Evolutionary conservation across 2,797 vertebrate species (phyloP).

Genomic region (Menidia menidia): DNA sequence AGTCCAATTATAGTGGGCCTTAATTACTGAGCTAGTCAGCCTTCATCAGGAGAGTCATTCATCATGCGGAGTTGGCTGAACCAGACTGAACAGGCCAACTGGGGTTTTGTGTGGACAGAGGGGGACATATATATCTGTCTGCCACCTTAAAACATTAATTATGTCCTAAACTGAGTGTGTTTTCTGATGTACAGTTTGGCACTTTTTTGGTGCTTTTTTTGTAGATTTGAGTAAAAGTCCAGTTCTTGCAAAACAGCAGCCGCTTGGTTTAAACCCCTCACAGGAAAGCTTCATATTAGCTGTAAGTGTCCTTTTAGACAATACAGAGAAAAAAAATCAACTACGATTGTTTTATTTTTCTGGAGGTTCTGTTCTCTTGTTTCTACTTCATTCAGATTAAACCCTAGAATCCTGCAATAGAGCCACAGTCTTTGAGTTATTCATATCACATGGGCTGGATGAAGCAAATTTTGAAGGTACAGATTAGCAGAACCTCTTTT

Average conservation of each 20-base stretch:
- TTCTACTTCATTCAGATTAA: background rate
- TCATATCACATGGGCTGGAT: background rate
- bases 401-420: background rate
- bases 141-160: background rate
- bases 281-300: background rate
- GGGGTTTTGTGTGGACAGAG: conserved; percentile 23
- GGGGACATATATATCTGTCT: conserved; percentile 19
- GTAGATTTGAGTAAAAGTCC: background rate
- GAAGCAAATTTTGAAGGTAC: background rate
- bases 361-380: background rate
- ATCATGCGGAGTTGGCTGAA: conserved; percentile 65
- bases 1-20: conserved; percentile 78
- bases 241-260: background rate
- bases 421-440: background rate
- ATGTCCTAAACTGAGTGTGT: background rate
- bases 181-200: background rate
- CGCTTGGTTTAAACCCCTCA: background rate
- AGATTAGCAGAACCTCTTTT: background rate
- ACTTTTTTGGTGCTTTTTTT: background rate
- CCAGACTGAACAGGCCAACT: conserved; percentile 39
- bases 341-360: background rate
- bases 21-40: conserved; percentile 80
- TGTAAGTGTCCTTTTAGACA: background rate
- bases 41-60: conserved; percentile 74
- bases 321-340: background rate